Evolutionary conservation across 1,140 invertebrate genomes (phyloP).

Genomic region (Ostrea edulis): DNA sequence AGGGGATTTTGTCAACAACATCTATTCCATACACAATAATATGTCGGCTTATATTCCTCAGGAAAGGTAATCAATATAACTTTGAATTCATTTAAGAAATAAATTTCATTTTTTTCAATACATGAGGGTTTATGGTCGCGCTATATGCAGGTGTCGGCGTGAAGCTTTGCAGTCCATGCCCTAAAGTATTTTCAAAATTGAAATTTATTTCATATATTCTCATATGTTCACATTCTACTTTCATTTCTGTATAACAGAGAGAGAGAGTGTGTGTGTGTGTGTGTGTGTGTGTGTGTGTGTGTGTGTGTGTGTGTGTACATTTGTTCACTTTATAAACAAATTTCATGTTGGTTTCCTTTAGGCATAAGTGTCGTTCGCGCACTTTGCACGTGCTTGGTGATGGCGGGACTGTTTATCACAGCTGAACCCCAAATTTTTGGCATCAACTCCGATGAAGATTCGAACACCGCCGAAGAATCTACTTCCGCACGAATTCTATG

Average conservation of each 20-base stretch:
- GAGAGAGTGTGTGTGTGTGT: too few relatives aligned
- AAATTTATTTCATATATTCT: too few relatives aligned
- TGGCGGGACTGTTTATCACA: slow-evolving; percentile 61
- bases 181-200: too few relatives aligned
- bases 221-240: too few relatives aligned
- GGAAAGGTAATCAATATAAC: slow-evolving; percentile 57
- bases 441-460: slow-evolving; percentile 49
- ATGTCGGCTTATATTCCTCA: slow-evolving; percentile 58
- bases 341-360: slow-evolving; percentile 28
- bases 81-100: background rate
- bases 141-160: background rate
- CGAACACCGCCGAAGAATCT: slow-evolving; percentile 4
- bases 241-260: too few relatives aligned
- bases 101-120: background rate
- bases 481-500: slow-evolving; percentile 57
- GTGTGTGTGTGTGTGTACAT: too few relatives aligned
- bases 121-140: too few relatives aligned
- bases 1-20: slow-evolving; percentile 61
- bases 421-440: slow-evolving; percentile 66
- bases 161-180: background rate
- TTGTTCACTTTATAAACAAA: too few relatives aligned
- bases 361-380: slow-evolving; percentile 56
- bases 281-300: too few relatives aligned
- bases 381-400: slow-evolving; percentile 57
- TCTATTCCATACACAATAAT: slow-evolving; percentile 64